Conservation (phyloP, 2,113 vertebrate species). For the Clarias batrachus region DNA sequence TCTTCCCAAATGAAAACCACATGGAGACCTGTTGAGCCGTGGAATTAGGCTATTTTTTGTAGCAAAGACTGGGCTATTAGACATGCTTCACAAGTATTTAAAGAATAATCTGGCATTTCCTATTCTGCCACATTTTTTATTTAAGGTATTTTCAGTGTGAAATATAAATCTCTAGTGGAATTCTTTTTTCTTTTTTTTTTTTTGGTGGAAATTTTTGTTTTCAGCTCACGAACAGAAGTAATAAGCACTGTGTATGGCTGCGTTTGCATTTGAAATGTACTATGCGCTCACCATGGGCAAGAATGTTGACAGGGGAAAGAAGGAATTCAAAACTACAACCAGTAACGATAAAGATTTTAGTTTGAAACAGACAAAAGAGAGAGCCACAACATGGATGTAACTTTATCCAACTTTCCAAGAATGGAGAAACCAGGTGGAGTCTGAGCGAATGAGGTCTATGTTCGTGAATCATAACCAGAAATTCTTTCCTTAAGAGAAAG, state of each 20-base stretch:
- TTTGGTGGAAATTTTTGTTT: too few relatives aligned
- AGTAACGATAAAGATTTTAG: neutral
- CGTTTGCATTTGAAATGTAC: too few relatives aligned
- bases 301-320: neutral
- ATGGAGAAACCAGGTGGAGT: neutral
- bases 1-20: slow-evolving; percentile 64
- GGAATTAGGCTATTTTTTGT: slow-evolving; percentile 26
- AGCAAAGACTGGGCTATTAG: neutral
- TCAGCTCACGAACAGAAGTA: too few relatives aligned
- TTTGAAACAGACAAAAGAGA: neutral
- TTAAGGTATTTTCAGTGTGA: neutral
- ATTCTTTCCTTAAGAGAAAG: neutral
- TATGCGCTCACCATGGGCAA: neutral
- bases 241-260: too few relatives aligned
- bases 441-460: neutral
- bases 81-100: neutral
- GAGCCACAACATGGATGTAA: neutral
- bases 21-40: slow-evolving; percentile 57
- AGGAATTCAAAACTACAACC: neutral
- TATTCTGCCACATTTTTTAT: neutral
- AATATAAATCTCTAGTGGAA: too few relatives aligned
- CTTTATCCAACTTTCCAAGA: neutral
- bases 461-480: neutral
- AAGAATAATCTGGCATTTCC: neutral
- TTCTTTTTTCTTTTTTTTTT: too few relatives aligned